These are phyloP conservation scores for Cavia porcellus DNA, from an alignment of 2,113 vertebrate genomes.

Conservation along the genomic window DNA sequence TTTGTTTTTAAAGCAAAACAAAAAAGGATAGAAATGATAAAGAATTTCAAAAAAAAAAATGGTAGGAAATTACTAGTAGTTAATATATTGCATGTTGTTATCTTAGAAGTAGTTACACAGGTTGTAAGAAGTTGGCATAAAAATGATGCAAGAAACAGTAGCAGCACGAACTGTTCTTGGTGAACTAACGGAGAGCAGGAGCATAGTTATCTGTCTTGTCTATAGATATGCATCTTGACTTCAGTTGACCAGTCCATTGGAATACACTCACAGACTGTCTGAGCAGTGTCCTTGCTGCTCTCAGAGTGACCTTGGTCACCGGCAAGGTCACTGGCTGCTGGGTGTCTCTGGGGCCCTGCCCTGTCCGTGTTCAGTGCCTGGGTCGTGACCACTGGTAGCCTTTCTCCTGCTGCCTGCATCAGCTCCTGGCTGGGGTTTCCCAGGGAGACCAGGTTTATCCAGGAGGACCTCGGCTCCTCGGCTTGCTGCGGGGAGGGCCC, in stretches of 20 bases:
- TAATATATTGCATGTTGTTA: too few species aligned
- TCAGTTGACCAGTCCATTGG: neutral
- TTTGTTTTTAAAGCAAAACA: neutral
- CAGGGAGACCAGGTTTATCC: accelerated
- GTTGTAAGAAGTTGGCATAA: too few species aligned
- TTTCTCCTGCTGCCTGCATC: neutral
- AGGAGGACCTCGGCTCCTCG: accelerated
- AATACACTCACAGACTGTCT: neutral
- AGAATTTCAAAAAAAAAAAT: too few species aligned
- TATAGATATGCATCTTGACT: too few species aligned
- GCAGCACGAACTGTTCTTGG: too few species aligned
- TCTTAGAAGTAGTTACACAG: too few species aligned
- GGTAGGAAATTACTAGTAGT: too few species aligned
- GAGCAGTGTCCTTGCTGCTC: neutral
- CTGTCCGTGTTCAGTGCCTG: accelerated
- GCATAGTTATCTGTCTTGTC: too few species aligned
- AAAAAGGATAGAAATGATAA: too few species aligned
- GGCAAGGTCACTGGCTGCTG: accelerated
- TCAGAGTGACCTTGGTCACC: accelerated
- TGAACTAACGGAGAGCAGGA: too few species aligned
- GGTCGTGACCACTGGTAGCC: accelerated
- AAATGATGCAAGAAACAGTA: too few species aligned
- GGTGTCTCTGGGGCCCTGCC: neutral
- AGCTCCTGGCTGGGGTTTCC: neutral
- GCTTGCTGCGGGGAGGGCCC: neutral